A percentile compares a stretch with the other conserved stretches of the same genome.
phyloP scores from a whole-genome alignment of 2,888 invertebrate species.

The Gastracanthus pulcherrimus region DNA sequence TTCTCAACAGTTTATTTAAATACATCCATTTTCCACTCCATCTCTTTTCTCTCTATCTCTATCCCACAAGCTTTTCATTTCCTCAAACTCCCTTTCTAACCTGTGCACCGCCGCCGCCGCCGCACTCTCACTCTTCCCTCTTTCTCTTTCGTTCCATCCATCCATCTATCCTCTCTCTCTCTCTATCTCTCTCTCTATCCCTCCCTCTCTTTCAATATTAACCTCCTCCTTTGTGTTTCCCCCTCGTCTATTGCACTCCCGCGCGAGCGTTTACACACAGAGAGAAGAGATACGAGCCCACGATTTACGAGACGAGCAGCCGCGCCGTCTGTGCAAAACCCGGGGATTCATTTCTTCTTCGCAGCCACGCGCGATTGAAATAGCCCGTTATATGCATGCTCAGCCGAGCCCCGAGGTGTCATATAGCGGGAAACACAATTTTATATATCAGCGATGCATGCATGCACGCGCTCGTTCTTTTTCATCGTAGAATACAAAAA shows the following conservation, averaged over 20 bases:
- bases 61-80: constrained; percentile 5
- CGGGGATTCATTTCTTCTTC: constrained; percentile 10
- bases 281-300: neutral
- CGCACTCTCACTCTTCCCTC: constrained; percentile 19
- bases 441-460: neutral
- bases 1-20: neutral
- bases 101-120: neutral
- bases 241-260: neutral
- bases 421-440: constrained; percentile 45
- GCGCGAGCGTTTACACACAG: no score
- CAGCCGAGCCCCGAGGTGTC: constrained; percentile 39
- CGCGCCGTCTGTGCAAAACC: neutral
- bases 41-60: neutral
- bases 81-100: constrained; percentile 34
- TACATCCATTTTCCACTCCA: neutral
- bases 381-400: constrained; percentile 44
- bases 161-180: no score
- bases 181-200: neutral
- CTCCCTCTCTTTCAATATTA: neutral
- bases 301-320: neutral
- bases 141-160: constrained; percentile 26
- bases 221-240: constrained; percentile 14
- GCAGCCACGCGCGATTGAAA: constrained; percentile 32
- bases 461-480: neutral
- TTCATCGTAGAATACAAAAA: neutral